Conservation (phyloP, 1,140 invertebrate species). For the Drosophila ananassae region DNA sequence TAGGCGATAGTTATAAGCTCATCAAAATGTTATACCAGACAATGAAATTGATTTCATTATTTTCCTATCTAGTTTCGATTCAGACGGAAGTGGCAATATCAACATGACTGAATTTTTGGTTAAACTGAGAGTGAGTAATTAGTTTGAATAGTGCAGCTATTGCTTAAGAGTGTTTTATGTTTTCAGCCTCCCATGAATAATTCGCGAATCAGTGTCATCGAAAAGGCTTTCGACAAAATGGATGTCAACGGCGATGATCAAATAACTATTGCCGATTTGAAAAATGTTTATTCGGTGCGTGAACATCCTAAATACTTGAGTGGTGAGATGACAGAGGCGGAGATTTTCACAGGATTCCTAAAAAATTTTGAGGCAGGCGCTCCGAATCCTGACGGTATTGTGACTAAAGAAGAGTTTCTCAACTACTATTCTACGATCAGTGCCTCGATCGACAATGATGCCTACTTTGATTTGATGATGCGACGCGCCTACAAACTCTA, state of each 20-base stretch:
- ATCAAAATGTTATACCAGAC: neutral
- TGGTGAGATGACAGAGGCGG: constrained; percentile 94
- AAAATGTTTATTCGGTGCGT: constrained; percentile 65
- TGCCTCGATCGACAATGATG: constrained; percentile 96
- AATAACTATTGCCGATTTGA: constrained; percentile 93
- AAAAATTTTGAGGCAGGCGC: constrained; percentile 92
- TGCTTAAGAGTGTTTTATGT: neutral
- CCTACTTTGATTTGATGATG: constrained; percentile 98
- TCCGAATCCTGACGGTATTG: constrained; percentile 90
- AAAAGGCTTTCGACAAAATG: constrained; percentile 94
- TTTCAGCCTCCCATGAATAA: constrained; percentile 93
- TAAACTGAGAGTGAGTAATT: constrained; percentile 90
- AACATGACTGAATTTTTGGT: constrained; percentile 95
- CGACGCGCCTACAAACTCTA: constrained; percentile 94
- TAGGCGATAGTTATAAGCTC: constrained; percentile 12
- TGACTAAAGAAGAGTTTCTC: constrained; percentile 96
- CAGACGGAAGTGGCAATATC: constrained; percentile 91
- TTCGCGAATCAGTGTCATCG: constrained; percentile 89
- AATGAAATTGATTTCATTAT: neutral
- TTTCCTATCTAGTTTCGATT: constrained; percentile 87
- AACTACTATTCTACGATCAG: constrained; percentile 97
- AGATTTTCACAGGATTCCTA: constrained; percentile 92
- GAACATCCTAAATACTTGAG: constrained; percentile 88
- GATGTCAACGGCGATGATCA: constrained; percentile 93
- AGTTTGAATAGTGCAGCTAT: neutral